Evolutionary conservation across 2,113 vertebrate genomes (phyloP), one percentile per base, ranked within the genome.

Genomic region (Struthio camelus): DNA sequence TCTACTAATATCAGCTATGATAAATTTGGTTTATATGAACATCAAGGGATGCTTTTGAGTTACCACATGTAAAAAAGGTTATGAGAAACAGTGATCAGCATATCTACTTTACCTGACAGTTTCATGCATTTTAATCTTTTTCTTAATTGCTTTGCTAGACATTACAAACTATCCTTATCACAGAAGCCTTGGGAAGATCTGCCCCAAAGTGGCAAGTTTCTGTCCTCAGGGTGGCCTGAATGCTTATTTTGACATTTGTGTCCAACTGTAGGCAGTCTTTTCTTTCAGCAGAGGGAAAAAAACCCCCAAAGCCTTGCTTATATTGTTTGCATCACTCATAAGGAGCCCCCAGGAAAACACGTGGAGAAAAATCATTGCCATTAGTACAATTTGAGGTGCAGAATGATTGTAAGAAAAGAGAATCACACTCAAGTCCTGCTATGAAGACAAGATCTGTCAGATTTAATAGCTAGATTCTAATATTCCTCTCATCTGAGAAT

Each of bases 401-500:
- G 54, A 95, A 79, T 64, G 27, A 19, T 38, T 50, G 28, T 42
- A 77, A 80, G 54, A 81, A 77, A 64, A 77, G 24, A 77, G 81
- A 89, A 93, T 92, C 42, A 48, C 10, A 24, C 38, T 62, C 80
- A 69, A 69, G 59, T 75, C 58, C 32, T 92, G 46, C 38, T 56
- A 69, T 56, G 54, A 67, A 80, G 66, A 83, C 42, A 73, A 85
- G 38, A 46, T 94, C 91, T 71, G n/a, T 19, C 77, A 90, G 46
- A 40, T 40, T 94, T 93, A 94, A 75, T 58, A 96, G 53, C 42
- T 71, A 67, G 62, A 48, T 10, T 84, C 18, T 92, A 50, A 78
- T 82, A 93, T 51, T 75, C 80, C 59, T 94, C 54, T 81, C 30
- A 58, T 86, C n/a, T 73, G 54, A 92, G 88, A 84, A 94, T 65